Evolutionary conservation across 1,140 invertebrate species (phyloP).

Genomic region (Lutraria rhynchaena): DNA sequence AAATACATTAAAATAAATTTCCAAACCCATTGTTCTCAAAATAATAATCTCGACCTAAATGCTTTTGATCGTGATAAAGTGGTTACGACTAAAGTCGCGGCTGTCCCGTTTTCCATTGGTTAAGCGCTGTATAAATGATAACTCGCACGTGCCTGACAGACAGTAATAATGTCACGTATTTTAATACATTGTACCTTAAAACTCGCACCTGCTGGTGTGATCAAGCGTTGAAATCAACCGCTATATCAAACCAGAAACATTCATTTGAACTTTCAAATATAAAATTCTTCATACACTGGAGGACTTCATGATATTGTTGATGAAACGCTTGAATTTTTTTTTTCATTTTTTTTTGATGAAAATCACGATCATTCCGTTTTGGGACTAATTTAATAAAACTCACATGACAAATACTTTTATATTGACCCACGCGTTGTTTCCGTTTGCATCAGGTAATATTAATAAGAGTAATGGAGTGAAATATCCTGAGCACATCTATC

Average conservation of each 20-base stretch:
- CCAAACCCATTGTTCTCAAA: constrained; percentile 49
- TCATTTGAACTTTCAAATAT: neutral
- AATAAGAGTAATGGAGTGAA: too few species aligned
- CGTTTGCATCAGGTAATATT: too few species aligned
- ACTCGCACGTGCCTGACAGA: constrained; percentile 40
- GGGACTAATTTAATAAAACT: too few species aligned
- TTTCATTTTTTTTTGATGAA: too few species aligned
- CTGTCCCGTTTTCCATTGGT: constrained; percentile 47
- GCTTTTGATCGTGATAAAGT: constrained; percentile 51
- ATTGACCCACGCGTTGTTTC: too few species aligned
- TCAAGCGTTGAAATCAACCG: constrained; percentile 48
- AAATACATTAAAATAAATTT: constrained; percentile 56
- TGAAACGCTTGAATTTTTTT: too few species aligned
- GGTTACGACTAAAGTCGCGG: constrained; percentile 35
- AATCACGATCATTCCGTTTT: too few species aligned
- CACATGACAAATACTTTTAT: too few species aligned
- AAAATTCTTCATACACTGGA: neutral
- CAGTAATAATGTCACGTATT: constrained; percentile 31
- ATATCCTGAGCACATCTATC: too few species aligned
- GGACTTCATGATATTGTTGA: too few species aligned
- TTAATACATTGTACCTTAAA: constrained; percentile 34
- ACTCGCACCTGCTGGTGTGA: constrained; percentile 47
- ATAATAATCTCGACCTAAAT: constrained; percentile 54
- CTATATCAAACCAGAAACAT: constrained; percentile 3
- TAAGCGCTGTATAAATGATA: constrained; percentile 35